A percentile compares a stretch with the other conserved stretches of the same genome.
Conservation (phyloP, 2,113 vertebrate genomes). For the Paedocypris sp. region DNA sequence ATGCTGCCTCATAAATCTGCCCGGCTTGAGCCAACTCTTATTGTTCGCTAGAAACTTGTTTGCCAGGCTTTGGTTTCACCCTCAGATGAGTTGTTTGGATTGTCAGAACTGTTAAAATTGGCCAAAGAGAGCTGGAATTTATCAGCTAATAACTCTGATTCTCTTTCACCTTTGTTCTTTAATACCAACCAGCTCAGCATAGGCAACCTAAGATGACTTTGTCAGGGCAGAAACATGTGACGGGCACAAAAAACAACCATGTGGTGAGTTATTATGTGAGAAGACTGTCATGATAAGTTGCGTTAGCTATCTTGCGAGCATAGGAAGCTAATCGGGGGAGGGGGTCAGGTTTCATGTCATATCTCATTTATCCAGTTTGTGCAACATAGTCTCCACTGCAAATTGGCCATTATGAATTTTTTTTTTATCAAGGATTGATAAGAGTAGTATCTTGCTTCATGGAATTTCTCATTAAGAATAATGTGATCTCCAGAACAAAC, state of each 20-base stretch:
- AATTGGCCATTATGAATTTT: too few species aligned
- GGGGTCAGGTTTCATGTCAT: too few species aligned
- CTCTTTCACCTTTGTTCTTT: constrained; percentile 7
- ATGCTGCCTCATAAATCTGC: constrained; percentile 14
- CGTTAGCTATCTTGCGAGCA: too few species aligned
- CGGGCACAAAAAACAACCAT: too few species aligned
- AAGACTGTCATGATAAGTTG: too few species aligned
- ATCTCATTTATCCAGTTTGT: constrained; percentile 11
- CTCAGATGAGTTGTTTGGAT: background rate
- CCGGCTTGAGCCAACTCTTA: background rate
- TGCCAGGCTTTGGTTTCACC: constrained; percentile 4
- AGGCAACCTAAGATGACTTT: constrained; percentile 1
- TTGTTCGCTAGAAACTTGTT: constrained; percentile 19
- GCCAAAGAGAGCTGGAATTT: constrained; percentile 15
- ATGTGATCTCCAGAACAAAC: too few species aligned
- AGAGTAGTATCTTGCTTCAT: too few species aligned
- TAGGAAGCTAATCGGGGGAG: too few species aligned
- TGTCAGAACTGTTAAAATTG: constrained; percentile 16
- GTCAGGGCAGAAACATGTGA: too few species aligned
- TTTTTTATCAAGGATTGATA: too few species aligned
- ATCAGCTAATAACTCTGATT: constrained; percentile 1
- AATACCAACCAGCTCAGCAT: background rate
- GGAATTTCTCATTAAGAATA: constrained; percentile 12
- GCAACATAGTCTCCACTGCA: background rate
- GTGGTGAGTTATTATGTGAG: too few species aligned